Evolutionary conservation across 2,797 vertebrate species (phyloP), one percentile per base, ranked within the genome.

Genomic region (Hemitrygon akajei): DNA sequence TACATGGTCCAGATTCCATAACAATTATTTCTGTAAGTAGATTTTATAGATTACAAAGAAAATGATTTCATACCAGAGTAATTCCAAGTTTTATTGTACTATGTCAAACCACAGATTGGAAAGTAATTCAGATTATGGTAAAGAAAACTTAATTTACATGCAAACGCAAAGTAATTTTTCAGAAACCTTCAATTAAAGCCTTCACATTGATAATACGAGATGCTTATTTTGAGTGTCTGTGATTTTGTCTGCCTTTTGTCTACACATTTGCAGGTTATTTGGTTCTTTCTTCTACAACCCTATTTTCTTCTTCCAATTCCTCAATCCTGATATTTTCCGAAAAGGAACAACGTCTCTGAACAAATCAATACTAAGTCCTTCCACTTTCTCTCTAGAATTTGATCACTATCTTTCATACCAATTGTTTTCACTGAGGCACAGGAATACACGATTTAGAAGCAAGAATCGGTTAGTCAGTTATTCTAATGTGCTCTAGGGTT

Each of bases 91-190:
- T 80, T 80, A 37, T 80, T 80, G 34, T 2, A 80, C 77, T 37
- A 3, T 34, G 14, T 80, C 34, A 37, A 80, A 80, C 37, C 34
- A 37, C 77, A 80, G 34, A 80, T 80, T 77, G 30, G 76, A n/a
- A 77, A 77, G 76, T 77, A 77, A 77, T 77, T n/a, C 30, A 77
- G 76, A 77, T n/a, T 77, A 77, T 77, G 76, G n/a, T 71, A 71
- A 71, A 18, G 69, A 20, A 71, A 71, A 71, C 69, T 16, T 20
- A 16, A 71, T 34, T n/a, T 77, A 77, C 30, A 30, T 12, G 76
- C 11, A 30, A 77, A n/a, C 1, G 76, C 76, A 77, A n/a, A 77
- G 9, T n/a, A 77, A n/a, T 11, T 77, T n/a, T 77, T n/a, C 30
- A 77, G 76, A n/a, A 77, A 73, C 18, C 71, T 73, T 73, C 25